Evolutionary conservation across 1,140 invertebrate genomes (phyloP), one percentile per base, ranked within the genome.

Genomic region (Saccostrea echinata): DNA sequence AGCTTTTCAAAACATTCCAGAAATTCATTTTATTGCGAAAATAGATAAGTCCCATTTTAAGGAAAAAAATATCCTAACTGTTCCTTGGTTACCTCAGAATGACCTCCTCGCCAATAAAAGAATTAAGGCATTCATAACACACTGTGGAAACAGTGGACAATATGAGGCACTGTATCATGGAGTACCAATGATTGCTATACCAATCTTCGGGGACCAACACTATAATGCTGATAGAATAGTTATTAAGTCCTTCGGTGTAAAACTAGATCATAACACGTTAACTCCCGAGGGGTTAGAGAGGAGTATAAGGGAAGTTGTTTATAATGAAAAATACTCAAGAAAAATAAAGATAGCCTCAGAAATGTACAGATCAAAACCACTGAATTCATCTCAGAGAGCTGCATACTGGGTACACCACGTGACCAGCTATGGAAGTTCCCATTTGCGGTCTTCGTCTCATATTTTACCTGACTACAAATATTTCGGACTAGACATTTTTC

Each of bases 121-220:
- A 27, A 91, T 90, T 2, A 90, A 88, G 57, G 64, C 91, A 27
- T 91, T 93, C 30, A 90, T 93, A 24, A 91, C 90, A 1, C 91
- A 93, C 52, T 93, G 92, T 84, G 92, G 92, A 3, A 90, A 88
- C 16, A 91, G 90, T 84, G 88, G 90, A 27, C 83, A 89, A 30
- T 91, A 90, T 84, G 92, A 93, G 80, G 90, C 91, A 16, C 84
- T 92, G 11, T 92, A 89, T 82, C 89, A 92, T 86, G 92, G 90
- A 0, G 89, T 93, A 16, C 92, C 92, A 12, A 88, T 93, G 84
- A 57, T 98, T 9, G 96, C 96, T 9, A 96, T 97, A 91, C 97
- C 97, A 6, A 93, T 97, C 85, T 96, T 96, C 84, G 97, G 96
- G 1, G 97, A 97, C 89, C 97, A 97, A 91, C 90, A 89, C 12